Evolutionary conservation across 2,797 vertebrate genomes (phyloP).

Genomic region (Saxicola maurus): DNA sequence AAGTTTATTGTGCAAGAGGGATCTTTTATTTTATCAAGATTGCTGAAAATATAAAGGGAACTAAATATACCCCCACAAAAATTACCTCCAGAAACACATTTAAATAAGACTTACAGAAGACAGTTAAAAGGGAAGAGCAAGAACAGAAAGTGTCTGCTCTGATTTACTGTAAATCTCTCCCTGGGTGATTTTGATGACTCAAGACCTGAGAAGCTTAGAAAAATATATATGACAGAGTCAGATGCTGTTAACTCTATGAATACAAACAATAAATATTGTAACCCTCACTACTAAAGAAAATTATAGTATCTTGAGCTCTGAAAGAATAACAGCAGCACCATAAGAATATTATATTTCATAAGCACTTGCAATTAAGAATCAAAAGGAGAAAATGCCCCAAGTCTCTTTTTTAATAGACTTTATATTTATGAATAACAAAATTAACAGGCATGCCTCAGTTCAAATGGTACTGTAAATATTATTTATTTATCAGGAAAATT

Average conservation of each 20-base stretch:
- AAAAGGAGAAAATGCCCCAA: neutral
- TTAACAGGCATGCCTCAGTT: neutral
- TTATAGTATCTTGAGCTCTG: neutral
- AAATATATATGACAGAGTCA: neutral
- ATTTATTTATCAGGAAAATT: neutral
- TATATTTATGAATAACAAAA: neutral
- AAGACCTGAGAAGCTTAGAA: constrained; percentile 28
- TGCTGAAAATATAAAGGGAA: constrained; percentile 19
- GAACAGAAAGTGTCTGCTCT: neutral
- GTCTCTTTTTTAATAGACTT: neutral
- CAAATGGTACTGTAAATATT: neutral
- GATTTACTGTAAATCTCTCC: constrained; percentile 27
- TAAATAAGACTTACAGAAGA: neutral
- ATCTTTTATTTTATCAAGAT: constrained; percentile 31
- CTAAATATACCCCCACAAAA: neutral
- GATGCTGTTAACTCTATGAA: neutral
- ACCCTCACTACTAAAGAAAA: neutral
- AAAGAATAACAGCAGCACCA: neutral
- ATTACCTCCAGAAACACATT: neutral
- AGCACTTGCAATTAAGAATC: neutral
- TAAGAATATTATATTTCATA: neutral
- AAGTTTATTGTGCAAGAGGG: neutral
- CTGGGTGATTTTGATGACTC: constrained; percentile 36
- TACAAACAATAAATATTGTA: constrained; percentile 33
- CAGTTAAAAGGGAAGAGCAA: neutral